These are phyloP conservation scores for Mesorhabditis sp. DNA, from an alignment of 2,888 invertebrate species.

Conservation along the genomic window DNA sequence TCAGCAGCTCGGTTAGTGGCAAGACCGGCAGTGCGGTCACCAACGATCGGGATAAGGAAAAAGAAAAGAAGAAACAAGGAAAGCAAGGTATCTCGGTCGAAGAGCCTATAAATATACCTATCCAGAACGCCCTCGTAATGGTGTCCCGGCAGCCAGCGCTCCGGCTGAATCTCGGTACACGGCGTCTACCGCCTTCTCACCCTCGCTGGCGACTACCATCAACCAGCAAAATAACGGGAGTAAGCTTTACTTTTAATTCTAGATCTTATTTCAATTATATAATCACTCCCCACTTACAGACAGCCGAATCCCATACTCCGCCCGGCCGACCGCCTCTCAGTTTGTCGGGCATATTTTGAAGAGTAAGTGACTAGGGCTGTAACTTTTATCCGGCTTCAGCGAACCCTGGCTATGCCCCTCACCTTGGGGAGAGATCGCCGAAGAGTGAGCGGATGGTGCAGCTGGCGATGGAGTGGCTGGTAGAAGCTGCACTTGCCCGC, in stretches of 20 bases:
- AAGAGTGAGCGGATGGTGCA: constrained; percentile 34
- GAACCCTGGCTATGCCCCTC: constrained; percentile 19
- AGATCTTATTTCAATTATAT: no score
- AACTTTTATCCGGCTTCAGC: constrained; percentile 14
- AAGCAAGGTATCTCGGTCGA: neutral
- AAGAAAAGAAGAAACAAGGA: constrained; percentile 4
- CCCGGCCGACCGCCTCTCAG: constrained; percentile 10
- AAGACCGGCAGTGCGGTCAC: neutral
- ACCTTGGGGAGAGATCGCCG: constrained; percentile 23
- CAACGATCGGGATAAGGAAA: neutral
- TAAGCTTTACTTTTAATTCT: no score
- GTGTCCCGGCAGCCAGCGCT: neutral
- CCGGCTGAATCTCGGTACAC: neutral
- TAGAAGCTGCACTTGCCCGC: constrained; percentile 18
- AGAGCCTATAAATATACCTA: neutral
- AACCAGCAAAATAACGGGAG: no score
- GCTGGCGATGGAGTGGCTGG: constrained; percentile 33
- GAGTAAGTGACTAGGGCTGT: neutral
- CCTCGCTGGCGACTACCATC: neutral
- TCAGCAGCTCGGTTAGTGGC: constrained; percentile 1
- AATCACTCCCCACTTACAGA: no score
- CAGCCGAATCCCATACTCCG: no score
- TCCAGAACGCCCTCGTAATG: neutral
- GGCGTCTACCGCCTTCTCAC: neutral
- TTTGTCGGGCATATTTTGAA: constrained; percentile 11